Conservation (phyloP, 1,140 invertebrate genomes). For the Hyphantria cunea region DNA sequence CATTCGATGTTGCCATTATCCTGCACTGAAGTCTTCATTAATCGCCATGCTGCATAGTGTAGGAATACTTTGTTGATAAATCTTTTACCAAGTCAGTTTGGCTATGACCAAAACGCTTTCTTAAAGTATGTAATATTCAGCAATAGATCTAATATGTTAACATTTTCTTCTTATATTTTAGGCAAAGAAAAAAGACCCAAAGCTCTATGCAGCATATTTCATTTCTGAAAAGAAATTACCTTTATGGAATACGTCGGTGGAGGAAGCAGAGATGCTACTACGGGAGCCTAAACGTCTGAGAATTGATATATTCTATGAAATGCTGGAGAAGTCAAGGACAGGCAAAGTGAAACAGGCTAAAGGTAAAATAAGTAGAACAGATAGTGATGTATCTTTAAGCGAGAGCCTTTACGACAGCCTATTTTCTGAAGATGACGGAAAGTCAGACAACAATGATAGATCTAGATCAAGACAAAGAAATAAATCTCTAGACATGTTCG, state of each 20-base stretch:
- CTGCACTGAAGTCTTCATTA: too few relatives aligned
- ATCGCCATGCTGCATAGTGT: too few relatives aligned
- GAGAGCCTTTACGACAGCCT: slow-evolving; percentile 77
- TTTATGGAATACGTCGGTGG: slow-evolving; percentile 85
- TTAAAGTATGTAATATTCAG: too few relatives aligned
- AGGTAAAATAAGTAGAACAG: slow-evolving; percentile 63
- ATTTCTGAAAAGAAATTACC: slow-evolving; percentile 74
- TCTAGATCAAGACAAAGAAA: slow-evolving; percentile 58
- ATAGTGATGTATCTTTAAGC: slow-evolving; percentile 72
- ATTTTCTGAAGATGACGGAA: slow-evolving; percentile 73
- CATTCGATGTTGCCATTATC: too few relatives aligned
- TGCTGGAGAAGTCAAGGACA: slow-evolving; percentile 53
- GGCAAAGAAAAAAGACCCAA: slow-evolving; percentile 81
- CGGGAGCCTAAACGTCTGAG: slow-evolving; percentile 69
- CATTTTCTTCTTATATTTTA: slow-evolving; percentile 44
- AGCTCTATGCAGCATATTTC: slow-evolving; percentile 75
- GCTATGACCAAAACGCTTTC: too few relatives aligned
- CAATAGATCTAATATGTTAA: too few relatives aligned
- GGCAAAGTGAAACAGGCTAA: slow-evolving; percentile 53
- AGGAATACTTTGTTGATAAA: too few relatives aligned
- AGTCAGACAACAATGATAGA: slow-evolving; percentile 56
- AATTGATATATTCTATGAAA: slow-evolving; percentile 71
- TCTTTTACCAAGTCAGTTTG: too few relatives aligned
- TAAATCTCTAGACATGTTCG: slow-evolving; percentile 69
- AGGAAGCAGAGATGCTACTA: slow-evolving; percentile 81